Conservation (phyloP, 2,888 invertebrate genomes). For the Ligdia adustata region DNA sequence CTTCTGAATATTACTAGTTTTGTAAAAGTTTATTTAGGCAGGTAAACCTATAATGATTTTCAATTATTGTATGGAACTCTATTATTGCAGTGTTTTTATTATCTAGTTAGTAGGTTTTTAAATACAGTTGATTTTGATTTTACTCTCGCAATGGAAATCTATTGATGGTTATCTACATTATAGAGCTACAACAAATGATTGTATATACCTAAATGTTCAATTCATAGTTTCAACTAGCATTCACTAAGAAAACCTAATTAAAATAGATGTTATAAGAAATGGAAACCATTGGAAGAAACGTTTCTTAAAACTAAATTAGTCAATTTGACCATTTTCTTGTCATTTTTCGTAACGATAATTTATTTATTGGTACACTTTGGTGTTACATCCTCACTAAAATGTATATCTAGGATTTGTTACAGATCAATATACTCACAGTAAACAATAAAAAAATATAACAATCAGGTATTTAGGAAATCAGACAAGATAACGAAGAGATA, state of each 20-base stretch:
- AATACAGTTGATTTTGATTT: no score
- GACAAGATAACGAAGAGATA: background rate
- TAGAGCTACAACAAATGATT: no score
- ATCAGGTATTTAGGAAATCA: background rate
- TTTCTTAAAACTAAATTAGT: conserved; percentile 2
- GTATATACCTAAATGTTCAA: background rate
- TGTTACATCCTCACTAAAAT: background rate
- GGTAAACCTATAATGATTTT: no score
- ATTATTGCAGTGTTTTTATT: no score
- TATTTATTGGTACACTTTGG: conserved; percentile 7
- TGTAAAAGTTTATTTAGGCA: no score
- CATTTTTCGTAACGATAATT: background rate
- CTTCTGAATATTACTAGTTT: no score
- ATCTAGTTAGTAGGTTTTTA: no score
- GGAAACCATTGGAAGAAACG: conserved; percentile 51
- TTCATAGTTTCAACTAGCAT: conserved; percentile 40
- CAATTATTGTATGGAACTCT: no score
- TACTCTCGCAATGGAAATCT: conserved; percentile 5
- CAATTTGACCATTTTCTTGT: conserved; percentile 4
- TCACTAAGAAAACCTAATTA: conserved; percentile 34
- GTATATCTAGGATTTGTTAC: background rate
- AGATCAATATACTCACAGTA: conserved; percentile 9
- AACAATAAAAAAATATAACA: no score
- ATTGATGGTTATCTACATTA: background rate
- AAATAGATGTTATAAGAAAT: conserved; percentile 21